Evolutionary conservation across 92 coral and sea anemone species (phyloP), one percentile per base, ranked within the genome.

Genomic region (Phenganax stokvisi): DNA sequence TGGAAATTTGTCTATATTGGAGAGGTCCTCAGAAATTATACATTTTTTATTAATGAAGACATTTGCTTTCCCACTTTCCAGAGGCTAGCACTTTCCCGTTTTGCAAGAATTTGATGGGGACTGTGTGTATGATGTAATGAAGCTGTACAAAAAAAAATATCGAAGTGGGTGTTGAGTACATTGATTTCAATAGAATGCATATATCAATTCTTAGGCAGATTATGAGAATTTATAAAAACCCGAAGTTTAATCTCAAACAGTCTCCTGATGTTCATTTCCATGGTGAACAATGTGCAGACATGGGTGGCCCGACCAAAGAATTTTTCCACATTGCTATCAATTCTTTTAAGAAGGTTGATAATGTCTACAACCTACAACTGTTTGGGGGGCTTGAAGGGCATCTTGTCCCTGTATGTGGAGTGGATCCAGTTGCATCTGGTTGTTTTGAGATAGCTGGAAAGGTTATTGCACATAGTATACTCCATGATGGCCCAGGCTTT

Each of bases 241-340:
- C 86, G 12, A 47, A 71, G 59, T 74, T 81, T n/a, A 81, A 85
- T 58, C 62, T 88, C 12, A 72, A 63, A 31, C 80, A 84, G 57
- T 31, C 69, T 9, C 67, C 59, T 7, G 81, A 86, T 76, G 76
- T 88, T 12, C 17, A 74, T 61, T 89, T 89, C 79, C 72, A 72
- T 5, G 87, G 86, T 16, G 89, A 89, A 57, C 84, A 75, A 16
- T 79, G 88, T 51, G 92, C 92, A 3, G 89, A 89, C 55, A 75
- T 89, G 80, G 88, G 92, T 15, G 88, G 91, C 9, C 89, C 89
- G 51, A 85, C 85, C 8, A 88, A 79, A 58, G 89, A 88, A 75
- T 88, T 66, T 57, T 88, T 88, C 44, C 83, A 82, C 73, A 17
- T 58, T 53, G 89, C 87, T 69, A 72, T 83, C n/a, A 17, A 75